Evolutionary conservation across 1,140 invertebrate species (phyloP).

Genomic region (Saccostrea echinata): DNA sequence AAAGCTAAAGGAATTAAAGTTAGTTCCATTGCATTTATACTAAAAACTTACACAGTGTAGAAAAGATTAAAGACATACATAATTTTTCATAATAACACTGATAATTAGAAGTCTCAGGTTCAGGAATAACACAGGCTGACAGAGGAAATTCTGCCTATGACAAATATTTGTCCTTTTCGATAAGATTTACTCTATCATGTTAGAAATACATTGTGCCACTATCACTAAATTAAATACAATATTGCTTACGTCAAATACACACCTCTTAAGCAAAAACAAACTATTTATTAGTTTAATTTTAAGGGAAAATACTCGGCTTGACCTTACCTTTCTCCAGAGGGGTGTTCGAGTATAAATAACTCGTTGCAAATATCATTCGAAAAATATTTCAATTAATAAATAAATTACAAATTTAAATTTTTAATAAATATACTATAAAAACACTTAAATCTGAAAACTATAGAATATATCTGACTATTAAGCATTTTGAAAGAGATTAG

Average conservation of each 20-base stretch:
- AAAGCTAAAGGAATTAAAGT: neutral
- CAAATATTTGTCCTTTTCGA: neutral
- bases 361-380: neutral
- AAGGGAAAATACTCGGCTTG: neutral
- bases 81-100: neutral
- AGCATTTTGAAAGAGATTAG: neutral
- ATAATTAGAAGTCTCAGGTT: neutral
- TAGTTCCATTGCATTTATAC: neutral
- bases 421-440: neutral
- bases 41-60: neutral
- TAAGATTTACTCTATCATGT: neutral
- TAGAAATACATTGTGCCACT: neutral
- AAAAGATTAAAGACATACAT: neutral
- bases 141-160: slow-evolving; percentile 8
- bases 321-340: neutral
- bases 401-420: neutral
- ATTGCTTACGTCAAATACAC: too few relatives aligned
- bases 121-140: neutral
- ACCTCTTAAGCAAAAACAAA: too few relatives aligned
- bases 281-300: neutral
- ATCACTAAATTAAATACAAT: too few relatives aligned
- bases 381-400: neutral
- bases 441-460: neutral
- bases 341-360: neutral
- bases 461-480: neutral